Evolutionary conservation across 2,888 invertebrate species (phyloP), one percentile per base, ranked within the genome.

Genomic region (Leptopilina myrica): DNA sequence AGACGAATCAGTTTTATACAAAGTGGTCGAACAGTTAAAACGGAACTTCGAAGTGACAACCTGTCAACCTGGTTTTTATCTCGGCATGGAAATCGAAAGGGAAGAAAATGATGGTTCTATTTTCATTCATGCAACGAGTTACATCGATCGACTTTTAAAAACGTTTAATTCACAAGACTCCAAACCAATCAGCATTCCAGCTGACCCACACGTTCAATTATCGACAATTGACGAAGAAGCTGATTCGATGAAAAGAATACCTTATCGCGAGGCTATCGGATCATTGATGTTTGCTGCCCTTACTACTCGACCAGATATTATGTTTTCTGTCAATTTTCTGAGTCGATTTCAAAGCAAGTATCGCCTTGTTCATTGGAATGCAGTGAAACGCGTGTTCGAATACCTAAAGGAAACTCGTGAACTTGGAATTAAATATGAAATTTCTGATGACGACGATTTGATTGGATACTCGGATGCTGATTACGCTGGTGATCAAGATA

Each of bases 251-350:
- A 4, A n/a, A 76, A 33, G 2, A 67, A 43, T 77, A 8, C 83
- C 81, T 0, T 82, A 80, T 26, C 79, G 81, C 7, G 82, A 82
- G 64, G 80, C 64, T 9, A 78, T 82, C 11, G 78, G 79, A 43
- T 79, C 80, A 1, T 69, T 82, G 0, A 59, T 79, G n/a, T 82
- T 80, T 77, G 20, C 76, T 56, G 66, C 79, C 1, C 53, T 75
- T 1, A 78, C 81, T 5, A 76, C 83, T 2, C 59, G 85, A 64
- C 82, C 81, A 20, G 85, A 85, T 26, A 84, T 86, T 15, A 77
- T 78, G 76, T 85, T 77, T 56, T 78, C 84, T 1, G 80, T 82
- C 4, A 81, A 77, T 62, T 33, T 78, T 62, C 78, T 82, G 5
- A 84, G 82, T 20, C 64, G 83, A 69, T 84, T 76, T 49, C 53